A percentile compares a stretch with the other conserved stretches of the same genome.
These are phyloP conservation scores for Brachypodius melanocephalos DNA, from an alignment of 2,113 vertebrate genomes.

Conservation along the genomic window DNA sequence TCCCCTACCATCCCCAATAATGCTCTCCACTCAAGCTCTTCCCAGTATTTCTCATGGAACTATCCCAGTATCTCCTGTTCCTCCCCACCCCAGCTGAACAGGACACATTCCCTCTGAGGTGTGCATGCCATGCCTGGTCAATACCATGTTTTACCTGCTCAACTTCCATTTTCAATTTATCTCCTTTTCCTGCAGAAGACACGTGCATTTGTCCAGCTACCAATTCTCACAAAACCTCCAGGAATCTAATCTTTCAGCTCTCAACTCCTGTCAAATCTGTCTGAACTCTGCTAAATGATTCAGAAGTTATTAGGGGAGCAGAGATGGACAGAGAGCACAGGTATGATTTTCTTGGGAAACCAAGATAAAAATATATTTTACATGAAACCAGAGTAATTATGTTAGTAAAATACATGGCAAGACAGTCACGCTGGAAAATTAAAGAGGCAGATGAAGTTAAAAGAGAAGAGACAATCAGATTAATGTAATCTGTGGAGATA, in stretches of 20 bases:
- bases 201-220: neutral
- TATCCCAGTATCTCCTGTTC: neutral
- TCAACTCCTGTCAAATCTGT: neutral
- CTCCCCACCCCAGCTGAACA: neutral
- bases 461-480: neutral
- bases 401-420: neutral
- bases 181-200: neutral
- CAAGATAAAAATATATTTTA: slow-evolving; percentile 4
- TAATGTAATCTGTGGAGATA: neutral
- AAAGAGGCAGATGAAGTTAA: slow-evolving; percentile 1
- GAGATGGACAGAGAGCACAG: neutral
- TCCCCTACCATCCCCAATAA: neutral
- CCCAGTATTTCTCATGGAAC: neutral
- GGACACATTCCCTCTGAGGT: neutral
- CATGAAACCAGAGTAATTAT: slow-evolving; percentile 11
- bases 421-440: neutral
- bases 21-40: neutral
- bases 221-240: slow-evolving; percentile 3
- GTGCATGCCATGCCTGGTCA: neutral
- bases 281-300: neutral
- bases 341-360: slow-evolving; percentile 1
- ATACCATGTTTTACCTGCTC: neutral
- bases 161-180: neutral
- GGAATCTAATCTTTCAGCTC: neutral
- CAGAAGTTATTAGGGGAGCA: neutral